Conservation (phyloP, 2,888 invertebrate species). For the Tachina fera region DNA sequence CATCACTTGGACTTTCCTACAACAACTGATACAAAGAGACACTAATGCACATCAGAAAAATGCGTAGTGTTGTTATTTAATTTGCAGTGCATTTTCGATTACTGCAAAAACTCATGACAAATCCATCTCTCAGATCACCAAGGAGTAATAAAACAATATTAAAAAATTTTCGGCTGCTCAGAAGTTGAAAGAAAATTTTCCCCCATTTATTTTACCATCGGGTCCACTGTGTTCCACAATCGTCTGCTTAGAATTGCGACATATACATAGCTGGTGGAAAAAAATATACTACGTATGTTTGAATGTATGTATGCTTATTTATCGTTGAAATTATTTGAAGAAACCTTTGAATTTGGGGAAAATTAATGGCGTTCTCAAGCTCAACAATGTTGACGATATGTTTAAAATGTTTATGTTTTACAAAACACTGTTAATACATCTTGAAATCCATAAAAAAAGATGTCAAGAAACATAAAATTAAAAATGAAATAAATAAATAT, state of each 20-base stretch:
- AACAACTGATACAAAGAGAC: too few species aligned
- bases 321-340: neutral
- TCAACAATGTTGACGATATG: slow-evolving; percentile 63
- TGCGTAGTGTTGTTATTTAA: too few species aligned
- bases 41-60: too few species aligned
- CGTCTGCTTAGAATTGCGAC: slow-evolving; percentile 10
- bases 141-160: too few species aligned
- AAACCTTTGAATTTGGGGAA: slow-evolving; percentile 44
- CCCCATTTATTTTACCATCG: neutral
- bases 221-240: neutral
- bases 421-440: slow-evolving; percentile 17
- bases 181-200: too few species aligned
- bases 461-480: slow-evolving; percentile 48
- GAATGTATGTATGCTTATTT: neutral
- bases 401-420: slow-evolving; percentile 49
- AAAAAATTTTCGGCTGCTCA: too few species aligned
- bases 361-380: slow-evolving; percentile 61
- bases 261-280: slow-evolving; percentile 16
- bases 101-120: too few species aligned
- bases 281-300: neutral
- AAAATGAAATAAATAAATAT: slow-evolving; percentile 18
- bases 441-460: slow-evolving; percentile 44
- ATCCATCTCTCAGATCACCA: too few species aligned
- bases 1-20: too few species aligned
- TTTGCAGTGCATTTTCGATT: too few species aligned